These are phyloP conservation scores for Cygnus atratus DNA, from an alignment of 2,113 vertebrate species.

Conservation along the genomic window DNA sequence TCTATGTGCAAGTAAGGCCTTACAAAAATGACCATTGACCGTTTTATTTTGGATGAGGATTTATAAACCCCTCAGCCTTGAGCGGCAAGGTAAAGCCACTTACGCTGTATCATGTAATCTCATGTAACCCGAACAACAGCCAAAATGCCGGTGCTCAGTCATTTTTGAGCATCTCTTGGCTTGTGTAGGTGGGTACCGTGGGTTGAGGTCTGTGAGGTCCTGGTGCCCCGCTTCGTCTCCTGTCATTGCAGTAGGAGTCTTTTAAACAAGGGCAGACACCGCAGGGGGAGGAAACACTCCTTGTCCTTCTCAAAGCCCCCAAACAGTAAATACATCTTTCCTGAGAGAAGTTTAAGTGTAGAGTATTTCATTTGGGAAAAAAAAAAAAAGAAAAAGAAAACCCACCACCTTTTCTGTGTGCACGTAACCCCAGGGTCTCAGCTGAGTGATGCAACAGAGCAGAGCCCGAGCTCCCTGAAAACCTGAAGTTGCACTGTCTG, in stretches of 20 bases:
- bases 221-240: accelerated
- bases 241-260: accelerated
- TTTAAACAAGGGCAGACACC: not conserved
- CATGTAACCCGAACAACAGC: not conserved
- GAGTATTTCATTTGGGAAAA: not conserved
- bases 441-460: not conserved
- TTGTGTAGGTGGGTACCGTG: accelerated
- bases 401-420: accelerated
- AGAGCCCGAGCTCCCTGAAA: not conserved
- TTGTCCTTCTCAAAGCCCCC: not conserved
- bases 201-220: not conserved
- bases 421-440: accelerated
- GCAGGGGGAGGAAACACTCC: not conserved
- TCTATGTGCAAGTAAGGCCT: not conserved
- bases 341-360: not conserved
- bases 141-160: accelerated
- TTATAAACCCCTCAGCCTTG: not conserved
- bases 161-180: not conserved
- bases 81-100: not conserved
- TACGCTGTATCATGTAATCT: not conserved
- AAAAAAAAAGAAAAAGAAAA: too few relatives aligned
- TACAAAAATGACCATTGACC: not conserved
- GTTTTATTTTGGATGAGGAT: not conserved
- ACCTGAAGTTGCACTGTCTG: not conserved
- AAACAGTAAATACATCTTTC: accelerated